These are phyloP conservation scores for Xestia sexstrigata DNA, from an alignment of 2,888 invertebrate genomes.

Conservation along the genomic window DNA sequence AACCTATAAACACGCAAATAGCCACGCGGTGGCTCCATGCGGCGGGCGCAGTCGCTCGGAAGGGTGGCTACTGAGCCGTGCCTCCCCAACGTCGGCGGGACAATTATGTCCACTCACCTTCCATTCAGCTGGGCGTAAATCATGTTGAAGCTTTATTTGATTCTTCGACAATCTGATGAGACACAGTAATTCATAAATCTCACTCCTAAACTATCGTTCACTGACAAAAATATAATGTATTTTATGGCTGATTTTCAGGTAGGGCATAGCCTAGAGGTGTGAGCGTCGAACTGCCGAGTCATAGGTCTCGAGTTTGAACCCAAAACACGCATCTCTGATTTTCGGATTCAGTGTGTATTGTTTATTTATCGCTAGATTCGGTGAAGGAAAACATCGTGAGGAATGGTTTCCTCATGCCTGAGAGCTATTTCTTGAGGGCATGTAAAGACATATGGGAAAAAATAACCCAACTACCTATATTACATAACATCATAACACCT, in stretches of 20 bases:
- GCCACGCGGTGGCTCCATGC: slow-evolving; percentile 32
- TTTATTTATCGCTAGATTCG: too few species aligned
- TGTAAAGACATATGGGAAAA: too few species aligned
- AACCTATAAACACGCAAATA: slow-evolving; percentile 53
- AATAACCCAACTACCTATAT: too few species aligned
- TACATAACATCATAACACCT: too few species aligned
- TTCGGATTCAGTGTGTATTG: too few species aligned
- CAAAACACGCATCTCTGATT: too few species aligned
- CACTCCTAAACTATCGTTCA: background rate
- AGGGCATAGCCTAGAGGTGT: background rate
- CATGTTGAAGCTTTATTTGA: slow-evolving; percentile 41
- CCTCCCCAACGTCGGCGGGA: slow-evolving; percentile 38
- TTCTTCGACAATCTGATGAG: slow-evolving; percentile 25
- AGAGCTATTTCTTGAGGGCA: too few species aligned
- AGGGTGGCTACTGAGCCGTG: slow-evolving; percentile 54
- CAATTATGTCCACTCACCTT: slow-evolving; percentile 48
- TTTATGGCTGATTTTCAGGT: background rate
- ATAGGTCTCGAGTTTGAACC: too few species aligned
- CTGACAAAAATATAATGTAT: background rate
- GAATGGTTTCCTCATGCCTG: too few species aligned
- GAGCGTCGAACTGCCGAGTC: too few species aligned
- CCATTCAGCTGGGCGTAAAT: slow-evolving; percentile 55
- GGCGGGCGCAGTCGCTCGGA: slow-evolving; percentile 48
- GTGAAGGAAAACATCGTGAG: too few species aligned
- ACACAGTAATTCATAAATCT: background rate